These are phyloP conservation scores for Vanessa cardui DNA, from an alignment of 2,888 invertebrate genomes.

Conservation along the genomic window DNA sequence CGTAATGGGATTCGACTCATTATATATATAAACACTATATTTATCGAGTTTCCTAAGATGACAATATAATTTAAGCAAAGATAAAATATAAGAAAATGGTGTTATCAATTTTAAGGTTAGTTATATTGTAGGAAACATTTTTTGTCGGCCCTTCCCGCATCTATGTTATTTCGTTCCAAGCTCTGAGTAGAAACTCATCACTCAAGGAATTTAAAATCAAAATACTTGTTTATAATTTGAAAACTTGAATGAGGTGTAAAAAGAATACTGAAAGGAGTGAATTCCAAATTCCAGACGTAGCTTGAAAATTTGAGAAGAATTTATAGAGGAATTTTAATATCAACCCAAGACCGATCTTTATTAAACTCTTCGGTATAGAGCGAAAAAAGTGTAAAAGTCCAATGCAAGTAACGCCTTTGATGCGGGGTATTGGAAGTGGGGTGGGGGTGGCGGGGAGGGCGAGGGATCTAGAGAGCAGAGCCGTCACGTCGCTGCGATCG, in stretches of 20 bases:
- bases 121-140: too few relatives aligned
- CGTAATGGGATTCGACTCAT: too few relatives aligned
- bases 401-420: constrained; percentile 58
- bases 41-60: too few relatives aligned
- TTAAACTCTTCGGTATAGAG: constrained; percentile 59
- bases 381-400: constrained; percentile 54
- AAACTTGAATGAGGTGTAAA: constrained; percentile 25
- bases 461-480: constrained; percentile 46
- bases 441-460: constrained; percentile 44
- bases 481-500: constrained; percentile 71
- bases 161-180: too few relatives aligned
- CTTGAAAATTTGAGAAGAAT: constrained; percentile 29
- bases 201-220: neutral
- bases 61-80: too few relatives aligned
- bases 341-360: constrained; percentile 63
- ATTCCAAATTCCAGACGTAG: constrained; percentile 25
- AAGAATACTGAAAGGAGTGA: constrained; percentile 20
- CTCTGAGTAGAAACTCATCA: too few relatives aligned
- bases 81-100: too few relatives aligned
- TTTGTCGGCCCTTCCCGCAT: too few relatives aligned
- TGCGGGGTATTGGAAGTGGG: constrained; percentile 33
- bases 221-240: neutral
- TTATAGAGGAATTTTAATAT: constrained; percentile 74
- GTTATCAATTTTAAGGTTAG: too few relatives aligned
- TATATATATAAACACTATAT: too few relatives aligned